Base-by-base conservation (phyloP, 2,888 invertebrate species). In the Cerastis rubricosa region DNA sequence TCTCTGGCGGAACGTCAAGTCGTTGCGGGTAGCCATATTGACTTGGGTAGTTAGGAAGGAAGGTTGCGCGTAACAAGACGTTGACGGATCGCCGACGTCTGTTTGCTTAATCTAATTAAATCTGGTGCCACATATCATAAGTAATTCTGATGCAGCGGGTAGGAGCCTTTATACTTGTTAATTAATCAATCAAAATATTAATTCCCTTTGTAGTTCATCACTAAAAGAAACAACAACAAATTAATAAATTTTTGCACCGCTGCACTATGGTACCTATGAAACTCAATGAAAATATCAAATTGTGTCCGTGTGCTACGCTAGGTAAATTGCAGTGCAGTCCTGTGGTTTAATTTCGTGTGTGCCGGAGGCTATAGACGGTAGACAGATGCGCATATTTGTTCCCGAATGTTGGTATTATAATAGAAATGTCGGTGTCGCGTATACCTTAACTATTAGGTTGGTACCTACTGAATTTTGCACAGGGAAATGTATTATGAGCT, bases 291-390 rank as follows among this genome's bases (percentile, higher is more conserved):
- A 78, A 85, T 84, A 80, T 85, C 75, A 82, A 80, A 84, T 63
- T 29, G 66, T 66, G 64, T 78, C 69, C 61, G 40, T 74, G 40
- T 73, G 17, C 40, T 71, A 64, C 67, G 76, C 81, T 84, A 85
- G 85, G 85, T 85, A 83, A 87, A 87, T 83, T 85, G 79, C 85
- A 88, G 82, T 88, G 85, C 88, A 87, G 85, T 85, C 81, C 85
- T 87, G 88, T 83, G 86, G 88, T 89, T 87, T 90, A 90, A 90
- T 89, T 89, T 83, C 82, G 71, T 78, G 76, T 78, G 57, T 75
- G 89, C 91, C 87, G 45, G 77, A 66, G 78, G 91, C 86, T 69
- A 85, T 85, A 84, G 85, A 82, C 85, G 72, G 76, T 61, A 87
- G 83, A 80, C 82, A 82, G 64, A 77, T 79, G 76, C 69, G 73